A percentile compares a stretch with the other conserved stretches of the same genome.
Evolutionary conservation across 2,113 vertebrate species (phyloP).

Genomic region (Pseudois nayaur): DNA sequence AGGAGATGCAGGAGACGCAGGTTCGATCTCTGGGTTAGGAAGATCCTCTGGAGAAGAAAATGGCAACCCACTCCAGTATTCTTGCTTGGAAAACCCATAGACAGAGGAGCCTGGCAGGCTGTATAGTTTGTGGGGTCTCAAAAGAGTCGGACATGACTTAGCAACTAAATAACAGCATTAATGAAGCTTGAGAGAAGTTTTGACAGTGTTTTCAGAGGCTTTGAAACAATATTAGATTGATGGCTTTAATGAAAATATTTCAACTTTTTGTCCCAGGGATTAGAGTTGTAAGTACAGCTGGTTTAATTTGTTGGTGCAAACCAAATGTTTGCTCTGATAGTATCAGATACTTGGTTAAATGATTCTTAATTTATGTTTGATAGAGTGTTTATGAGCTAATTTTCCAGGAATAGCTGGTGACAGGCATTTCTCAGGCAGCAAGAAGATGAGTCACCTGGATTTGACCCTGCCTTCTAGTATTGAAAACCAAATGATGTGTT

Average conservation of each 20-base stretch:
- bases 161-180: neutral
- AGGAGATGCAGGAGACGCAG: neutral
- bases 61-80: neutral
- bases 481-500: conserved; percentile 28
- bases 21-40: neutral
- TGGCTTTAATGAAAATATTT: conserved; percentile 59
- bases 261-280: conserved; percentile 50
- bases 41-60: neutral
- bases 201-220: conserved; percentile 56
- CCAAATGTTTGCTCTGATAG: conserved; percentile 8
- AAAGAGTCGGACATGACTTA: neutral
- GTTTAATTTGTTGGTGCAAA: conserved; percentile 8
- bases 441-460: conserved; percentile 6
- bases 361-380: conserved; percentile 21
- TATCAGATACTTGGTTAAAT: conserved; percentile 49
- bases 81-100: neutral
- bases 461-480: conserved; percentile 16
- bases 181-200: conserved; percentile 41
- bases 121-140: neutral
- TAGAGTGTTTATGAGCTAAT: conserved; percentile 6
- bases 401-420: neutral
- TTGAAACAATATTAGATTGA: conserved; percentile 44
- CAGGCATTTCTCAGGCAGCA: conserved; percentile 11
- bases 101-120: neutral
- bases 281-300: conserved; percentile 42